A percentile compares a stretch with the other conserved stretches of the same genome.
Conservation (phyloP, 1,140 invertebrate genomes). For the Drosophila arizonae region DNA sequence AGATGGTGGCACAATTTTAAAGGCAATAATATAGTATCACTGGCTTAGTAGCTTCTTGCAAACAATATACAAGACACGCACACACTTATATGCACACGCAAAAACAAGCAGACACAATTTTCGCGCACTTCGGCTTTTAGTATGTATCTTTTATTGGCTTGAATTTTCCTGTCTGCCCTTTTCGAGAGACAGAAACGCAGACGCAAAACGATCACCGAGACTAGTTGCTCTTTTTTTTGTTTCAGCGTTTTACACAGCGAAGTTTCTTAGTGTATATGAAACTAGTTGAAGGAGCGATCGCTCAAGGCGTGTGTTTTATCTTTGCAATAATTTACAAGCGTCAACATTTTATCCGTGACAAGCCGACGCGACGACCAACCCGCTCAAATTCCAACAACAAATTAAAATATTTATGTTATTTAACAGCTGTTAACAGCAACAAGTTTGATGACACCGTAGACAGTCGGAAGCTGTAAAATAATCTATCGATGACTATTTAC, state of each 20-base stretch:
- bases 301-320: slow-evolving; percentile 24
- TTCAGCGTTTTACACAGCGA: slow-evolving; percentile 14
- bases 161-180: slow-evolving; percentile 71
- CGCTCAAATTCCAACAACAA: slow-evolving; percentile 49
- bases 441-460: background rate
- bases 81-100: slow-evolving; percentile 30
- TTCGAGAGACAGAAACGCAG: slow-evolving; percentile 44
- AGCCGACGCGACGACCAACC: slow-evolving; percentile 43
- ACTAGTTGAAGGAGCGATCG: slow-evolving; percentile 21
- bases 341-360: slow-evolving; percentile 21
- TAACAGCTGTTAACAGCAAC: slow-evolving; percentile 33
- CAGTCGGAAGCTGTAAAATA: background rate
- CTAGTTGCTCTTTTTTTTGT: slow-evolving; percentile 31
- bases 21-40: slow-evolving; percentile 24
- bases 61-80: slow-evolving; percentile 7
- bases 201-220: slow-evolving; percentile 29
- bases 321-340: slow-evolving; percentile 28
- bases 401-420: slow-evolving; percentile 34
- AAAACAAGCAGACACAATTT: slow-evolving; percentile 47
- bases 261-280: slow-evolving; percentile 16
- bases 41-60: slow-evolving; percentile 55
- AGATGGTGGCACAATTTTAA: slow-evolving; percentile 27
- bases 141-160: slow-evolving; percentile 80
- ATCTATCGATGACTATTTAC: slow-evolving; percentile 12
- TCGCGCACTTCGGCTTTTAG: slow-evolving; percentile 70